Evolutionary conservation across 2,113 vertebrate genomes (phyloP).

Genomic region (Lophius piscatorius): DNA sequence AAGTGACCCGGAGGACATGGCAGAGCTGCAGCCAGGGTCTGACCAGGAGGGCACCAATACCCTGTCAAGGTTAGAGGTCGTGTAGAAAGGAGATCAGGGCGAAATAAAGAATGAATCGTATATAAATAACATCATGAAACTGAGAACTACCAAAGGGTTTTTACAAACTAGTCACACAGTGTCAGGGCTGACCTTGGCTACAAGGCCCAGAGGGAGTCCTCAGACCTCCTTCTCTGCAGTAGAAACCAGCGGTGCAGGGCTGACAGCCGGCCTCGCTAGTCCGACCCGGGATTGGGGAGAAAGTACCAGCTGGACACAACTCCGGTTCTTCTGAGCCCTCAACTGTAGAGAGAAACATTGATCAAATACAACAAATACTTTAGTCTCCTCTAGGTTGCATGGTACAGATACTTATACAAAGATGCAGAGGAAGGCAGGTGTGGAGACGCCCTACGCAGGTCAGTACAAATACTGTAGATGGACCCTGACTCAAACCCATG

Average conservation of each 20-base stretch:
- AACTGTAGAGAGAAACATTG: slow-evolving; percentile 66
- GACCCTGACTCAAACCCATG: slow-evolving; percentile 38
- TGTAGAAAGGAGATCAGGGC: background rate
- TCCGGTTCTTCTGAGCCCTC: slow-evolving; percentile 81
- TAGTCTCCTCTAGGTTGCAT: background rate
- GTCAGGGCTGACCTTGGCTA: slow-evolving; percentile 77
- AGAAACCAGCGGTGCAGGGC: slow-evolving; percentile 84
- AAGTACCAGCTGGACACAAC: slow-evolving; percentile 86
- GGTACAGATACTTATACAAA: background rate
- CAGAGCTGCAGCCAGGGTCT: slow-evolving; percentile 67
- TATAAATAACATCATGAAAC: background rate
- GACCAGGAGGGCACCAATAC: slow-evolving; percentile 82
- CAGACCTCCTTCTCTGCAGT: slow-evolving; percentile 82
- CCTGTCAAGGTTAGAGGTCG: slow-evolving; percentile 56
- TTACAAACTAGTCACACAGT: background rate
- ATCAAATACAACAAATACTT: no score
- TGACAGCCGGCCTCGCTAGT: slow-evolving; percentile 78
- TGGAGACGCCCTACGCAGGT: slow-evolving; percentile 13
- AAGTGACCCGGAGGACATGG: slow-evolving; percentile 80
- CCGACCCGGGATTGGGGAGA: slow-evolving; percentile 79
- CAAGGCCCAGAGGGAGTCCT: slow-evolving; percentile 84
- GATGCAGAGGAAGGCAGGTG: background rate
- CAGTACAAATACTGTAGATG: slow-evolving; percentile 28
- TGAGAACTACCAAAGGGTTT: no score
- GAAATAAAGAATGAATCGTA: background rate